Evolutionary conservation across 53 echinoderm and acorn worm species (phyloP).

Genomic region (Astropecten irregularis): DNA sequence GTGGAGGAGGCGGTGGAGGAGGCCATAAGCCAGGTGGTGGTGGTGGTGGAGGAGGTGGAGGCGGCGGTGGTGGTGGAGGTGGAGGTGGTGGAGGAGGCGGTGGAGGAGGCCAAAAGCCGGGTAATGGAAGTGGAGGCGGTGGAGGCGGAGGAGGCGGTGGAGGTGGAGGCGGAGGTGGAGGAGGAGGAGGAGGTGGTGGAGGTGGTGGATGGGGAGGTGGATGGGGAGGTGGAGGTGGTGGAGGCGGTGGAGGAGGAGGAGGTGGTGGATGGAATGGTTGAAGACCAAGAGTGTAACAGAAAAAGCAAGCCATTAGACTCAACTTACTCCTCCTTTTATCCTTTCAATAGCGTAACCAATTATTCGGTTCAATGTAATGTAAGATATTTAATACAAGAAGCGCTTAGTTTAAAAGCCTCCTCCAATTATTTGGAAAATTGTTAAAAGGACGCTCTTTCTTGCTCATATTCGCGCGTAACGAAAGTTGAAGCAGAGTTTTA

Average conservation of each 20-base stretch:
- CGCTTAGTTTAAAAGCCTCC: no score
- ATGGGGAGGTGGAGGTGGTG: conserved; percentile 1
- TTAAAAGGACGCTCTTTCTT: no score
- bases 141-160: background rate
- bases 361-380: no score
- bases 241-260: background rate
- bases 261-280: no score
- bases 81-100: background rate
- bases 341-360: no score
- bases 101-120: background rate
- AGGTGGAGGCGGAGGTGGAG: background rate
- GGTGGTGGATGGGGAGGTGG: conserved; percentile 18
- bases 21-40: background rate
- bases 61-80: background rate
- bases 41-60: conserved; percentile 7
- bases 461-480: no score
- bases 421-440: no score
- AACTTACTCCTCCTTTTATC: no score
- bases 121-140: background rate
- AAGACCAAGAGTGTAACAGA: no score
- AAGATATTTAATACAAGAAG: no score
- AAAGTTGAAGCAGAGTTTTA: no score
- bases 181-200: background rate
- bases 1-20: background rate
- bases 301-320: no score